phyloP scores from a whole-genome alignment of 1,140 invertebrate genomes.

The Hyles vespertilio region DNA sequence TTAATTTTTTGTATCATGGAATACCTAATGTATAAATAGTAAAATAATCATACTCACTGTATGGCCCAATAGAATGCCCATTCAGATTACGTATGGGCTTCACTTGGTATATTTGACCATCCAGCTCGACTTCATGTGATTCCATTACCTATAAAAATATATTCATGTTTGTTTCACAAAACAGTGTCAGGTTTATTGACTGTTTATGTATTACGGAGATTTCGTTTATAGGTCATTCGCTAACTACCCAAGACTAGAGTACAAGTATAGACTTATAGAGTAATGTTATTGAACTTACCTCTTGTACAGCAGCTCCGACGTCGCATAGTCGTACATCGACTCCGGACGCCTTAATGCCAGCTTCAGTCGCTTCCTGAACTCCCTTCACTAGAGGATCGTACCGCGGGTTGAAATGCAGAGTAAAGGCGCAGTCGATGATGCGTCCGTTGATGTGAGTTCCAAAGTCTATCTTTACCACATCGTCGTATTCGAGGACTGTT shows the following conservation, averaged over 20 bases:
- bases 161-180: no score
- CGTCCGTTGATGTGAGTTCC: conserved; percentile 99
- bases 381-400: conserved; percentile 97
- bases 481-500: conserved; percentile 96
- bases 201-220: no score
- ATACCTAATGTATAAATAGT: conserved; percentile 6
- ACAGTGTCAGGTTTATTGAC: no score
- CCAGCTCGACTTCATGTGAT: conserved; percentile 98
- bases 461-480: conserved; percentile 99
- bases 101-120: conserved; percentile 97
- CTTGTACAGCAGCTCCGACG: conserved; percentile 97
- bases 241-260: no score
- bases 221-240: no score
- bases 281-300: conserved; percentile 62
- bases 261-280: background rate
- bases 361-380: conserved; percentile 98
- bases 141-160: conserved; percentile 85
- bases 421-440: conserved; percentile 99
- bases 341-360: conserved; percentile 95
- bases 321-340: conserved; percentile 99
- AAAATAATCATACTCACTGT: conserved; percentile 79
- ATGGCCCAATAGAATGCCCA: conserved; percentile 98
- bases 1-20: conserved; percentile 6
- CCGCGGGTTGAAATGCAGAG: conserved; percentile 96
- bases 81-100: conserved; percentile 99